Conservation (phyloP, 2,113 vertebrate genomes). For the Gymnogyps californianus region DNA sequence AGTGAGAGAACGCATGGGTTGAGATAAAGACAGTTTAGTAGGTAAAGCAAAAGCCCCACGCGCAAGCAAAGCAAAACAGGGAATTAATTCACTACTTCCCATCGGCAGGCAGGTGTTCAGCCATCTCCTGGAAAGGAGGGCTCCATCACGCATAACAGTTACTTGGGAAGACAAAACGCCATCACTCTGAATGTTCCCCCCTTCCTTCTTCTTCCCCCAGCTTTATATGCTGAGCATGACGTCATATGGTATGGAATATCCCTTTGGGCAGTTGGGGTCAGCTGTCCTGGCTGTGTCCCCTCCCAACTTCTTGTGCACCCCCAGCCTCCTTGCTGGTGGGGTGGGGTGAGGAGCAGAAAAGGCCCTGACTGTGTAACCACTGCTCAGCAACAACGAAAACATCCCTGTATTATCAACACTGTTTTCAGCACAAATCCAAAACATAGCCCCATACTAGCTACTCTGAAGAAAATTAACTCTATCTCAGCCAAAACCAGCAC, state of each 20-base stretch:
- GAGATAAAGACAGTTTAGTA: background rate
- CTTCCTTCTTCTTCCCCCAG: background rate
- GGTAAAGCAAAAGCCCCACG: background rate
- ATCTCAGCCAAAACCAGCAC: background rate
- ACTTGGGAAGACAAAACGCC: background rate
- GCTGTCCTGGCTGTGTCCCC: background rate
- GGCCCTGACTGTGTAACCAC: background rate
- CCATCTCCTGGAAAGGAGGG: background rate
- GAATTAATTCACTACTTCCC: background rate
- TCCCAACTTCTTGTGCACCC: background rate
- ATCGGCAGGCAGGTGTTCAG: background rate
- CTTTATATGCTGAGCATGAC: background rate
- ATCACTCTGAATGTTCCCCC: rapidly evolving
- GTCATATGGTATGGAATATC: background rate
- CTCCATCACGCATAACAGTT: rapidly evolving
- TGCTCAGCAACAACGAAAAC: background rate
- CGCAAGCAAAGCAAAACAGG: background rate
- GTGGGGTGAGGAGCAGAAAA: background rate
- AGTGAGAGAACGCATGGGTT: too few relatives aligned
- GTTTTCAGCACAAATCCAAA: background rate
- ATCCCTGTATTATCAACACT: too few relatives aligned
- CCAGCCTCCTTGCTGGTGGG: background rate
- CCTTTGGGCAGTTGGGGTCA: background rate
- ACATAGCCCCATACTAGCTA: background rate
- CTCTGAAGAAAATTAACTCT: background rate